Percentiles rank a stretch among this genome's conserved stretches.
phyloP scores from a whole-genome alignment of 2,888 invertebrate species.

The Nephrotoma appendiculata region DNA sequence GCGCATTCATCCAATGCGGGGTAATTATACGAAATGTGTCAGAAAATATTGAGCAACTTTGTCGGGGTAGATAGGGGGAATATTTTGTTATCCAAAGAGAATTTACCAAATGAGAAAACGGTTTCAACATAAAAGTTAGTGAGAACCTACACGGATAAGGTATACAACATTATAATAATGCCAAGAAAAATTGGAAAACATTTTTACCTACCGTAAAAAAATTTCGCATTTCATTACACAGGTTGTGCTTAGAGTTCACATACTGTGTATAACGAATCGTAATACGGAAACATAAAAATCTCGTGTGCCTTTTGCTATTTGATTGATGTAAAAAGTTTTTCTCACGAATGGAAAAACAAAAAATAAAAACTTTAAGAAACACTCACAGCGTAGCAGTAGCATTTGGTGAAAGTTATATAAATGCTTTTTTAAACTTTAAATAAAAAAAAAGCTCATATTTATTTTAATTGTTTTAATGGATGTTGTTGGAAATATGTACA shows the following conservation, averaged over 20 bases:
- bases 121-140: background rate
- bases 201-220: background rate
- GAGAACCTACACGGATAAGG: background rate
- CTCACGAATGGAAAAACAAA: background rate
- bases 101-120: background rate
- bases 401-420: background rate
- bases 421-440: background rate
- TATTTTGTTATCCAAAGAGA: background rate
- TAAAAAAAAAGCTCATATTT: background rate
- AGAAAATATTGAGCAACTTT: background rate
- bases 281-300: background rate
- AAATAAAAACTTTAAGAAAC: background rate
- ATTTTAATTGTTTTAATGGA: background rate
- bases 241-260: background rate
- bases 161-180: background rate
- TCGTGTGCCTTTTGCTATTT: background rate
- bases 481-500: background rate
- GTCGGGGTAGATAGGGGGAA: background rate
- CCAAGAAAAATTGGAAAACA: background rate
- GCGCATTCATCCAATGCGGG: background rate
- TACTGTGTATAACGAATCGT: background rate
- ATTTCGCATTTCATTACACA: background rate
- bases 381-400: background rate
- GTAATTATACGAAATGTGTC: background rate
- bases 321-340: background rate